Evolutionary conservation across 1,140 invertebrate species (phyloP).

Genomic region (Lepidurus arcticus): DNA sequence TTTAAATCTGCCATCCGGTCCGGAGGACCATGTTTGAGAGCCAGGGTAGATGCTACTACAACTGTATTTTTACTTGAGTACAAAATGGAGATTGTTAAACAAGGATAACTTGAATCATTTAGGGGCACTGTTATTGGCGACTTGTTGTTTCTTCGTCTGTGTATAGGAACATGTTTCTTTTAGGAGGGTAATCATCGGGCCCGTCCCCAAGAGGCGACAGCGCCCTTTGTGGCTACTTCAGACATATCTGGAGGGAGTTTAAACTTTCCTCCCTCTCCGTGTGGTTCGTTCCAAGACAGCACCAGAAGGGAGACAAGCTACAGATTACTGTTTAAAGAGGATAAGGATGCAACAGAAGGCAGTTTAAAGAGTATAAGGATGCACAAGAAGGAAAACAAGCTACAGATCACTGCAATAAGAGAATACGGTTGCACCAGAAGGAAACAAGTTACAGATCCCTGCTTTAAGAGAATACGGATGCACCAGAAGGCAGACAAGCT

Average conservation of each 20-base stretch:
- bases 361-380: too few relatives aligned
- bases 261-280: background rate
- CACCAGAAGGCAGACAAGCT: too few relatives aligned
- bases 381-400: too few relatives aligned
- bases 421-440: too few relatives aligned
- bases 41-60: background rate
- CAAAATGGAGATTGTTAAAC: background rate
- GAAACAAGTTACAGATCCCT: too few relatives aligned
- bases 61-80: background rate
- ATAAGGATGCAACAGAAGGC: too few relatives aligned
- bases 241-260: background rate
- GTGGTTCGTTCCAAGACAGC: background rate
- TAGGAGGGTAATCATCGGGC: background rate
- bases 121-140: background rate
- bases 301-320: too few relatives aligned
- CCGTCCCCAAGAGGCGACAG: background rate
- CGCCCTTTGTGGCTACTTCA: background rate
- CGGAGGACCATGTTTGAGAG: background rate
- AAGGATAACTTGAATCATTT: background rate
- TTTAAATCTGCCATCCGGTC: background rate
- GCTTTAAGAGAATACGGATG: too few relatives aligned
- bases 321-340: too few relatives aligned
- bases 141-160: background rate
- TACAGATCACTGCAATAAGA: too few relatives aligned
- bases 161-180: background rate